A percentile compares a stretch with the other conserved stretches of the same genome.
These are phyloP conservation scores for Catajapyx aquilonaris DNA, from an alignment of 1,140 invertebrate genomes.

Conservation along the genomic window DNA sequence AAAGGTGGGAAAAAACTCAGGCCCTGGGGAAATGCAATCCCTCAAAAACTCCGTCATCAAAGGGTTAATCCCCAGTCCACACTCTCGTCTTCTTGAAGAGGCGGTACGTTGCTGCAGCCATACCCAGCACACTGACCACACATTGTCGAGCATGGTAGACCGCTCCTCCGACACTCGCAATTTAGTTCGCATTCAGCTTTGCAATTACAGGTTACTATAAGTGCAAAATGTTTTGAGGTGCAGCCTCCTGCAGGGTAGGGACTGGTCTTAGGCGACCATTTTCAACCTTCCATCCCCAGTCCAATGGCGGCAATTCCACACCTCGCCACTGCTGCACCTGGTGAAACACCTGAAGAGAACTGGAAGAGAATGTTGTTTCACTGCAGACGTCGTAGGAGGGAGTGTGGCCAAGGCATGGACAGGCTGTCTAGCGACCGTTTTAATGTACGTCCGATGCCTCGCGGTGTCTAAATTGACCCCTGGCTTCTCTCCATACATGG, in stretches of 20 bases:
- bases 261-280: not conserved
- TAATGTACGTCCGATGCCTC: constrained; percentile 2
- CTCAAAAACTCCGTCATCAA: too few species aligned
- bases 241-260: not conserved
- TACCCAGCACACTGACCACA: too few species aligned
- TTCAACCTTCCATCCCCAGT: not conserved
- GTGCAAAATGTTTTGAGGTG: not conserved
- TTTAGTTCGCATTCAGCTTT: not conserved
- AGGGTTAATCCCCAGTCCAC: too few species aligned
- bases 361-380: not conserved
- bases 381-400: not conserved
- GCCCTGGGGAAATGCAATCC: too few species aligned
- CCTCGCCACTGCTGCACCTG: constrained; percentile 1
- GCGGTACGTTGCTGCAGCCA: too few species aligned
- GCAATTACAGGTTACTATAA: not conserved
- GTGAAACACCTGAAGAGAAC: not conserved
- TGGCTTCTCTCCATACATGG: constrained; percentile 4
- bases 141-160: too few species aligned
- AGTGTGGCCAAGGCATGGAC: not conserved
- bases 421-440: constrained; percentile 2
- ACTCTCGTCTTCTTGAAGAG: too few species aligned
- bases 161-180: too few species aligned
- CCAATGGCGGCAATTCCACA: not conserved
- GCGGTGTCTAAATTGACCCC: constrained; percentile 3
- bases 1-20: too few species aligned